Conservation (phyloP, 2,888 invertebrate species). For the Watsonalla binaria region DNA sequence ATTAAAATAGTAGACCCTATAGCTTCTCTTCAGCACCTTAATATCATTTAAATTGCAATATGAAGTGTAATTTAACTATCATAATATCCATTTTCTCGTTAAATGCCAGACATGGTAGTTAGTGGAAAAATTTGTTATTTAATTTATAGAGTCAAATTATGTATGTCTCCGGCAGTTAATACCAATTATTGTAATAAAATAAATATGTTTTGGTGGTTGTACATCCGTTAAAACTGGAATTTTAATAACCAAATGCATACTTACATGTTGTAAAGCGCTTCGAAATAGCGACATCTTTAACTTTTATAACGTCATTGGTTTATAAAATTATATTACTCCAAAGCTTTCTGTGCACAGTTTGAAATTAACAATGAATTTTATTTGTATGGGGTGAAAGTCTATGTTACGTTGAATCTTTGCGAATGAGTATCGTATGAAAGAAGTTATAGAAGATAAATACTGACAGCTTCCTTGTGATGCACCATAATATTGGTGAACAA, state of each 20-base stretch:
- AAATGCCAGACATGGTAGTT: too few relatives aligned
- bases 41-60: too few relatives aligned
- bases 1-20: too few relatives aligned
- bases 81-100: too few relatives aligned
- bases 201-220: background rate
- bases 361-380: background rate
- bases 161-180: background rate
- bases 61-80: too few relatives aligned
- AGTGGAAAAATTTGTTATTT: too few relatives aligned
- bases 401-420: background rate
- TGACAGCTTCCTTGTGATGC: slow-evolving; percentile 3
- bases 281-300: slow-evolving; percentile 8
- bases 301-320: slow-evolving; percentile 20
- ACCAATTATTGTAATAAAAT: background rate
- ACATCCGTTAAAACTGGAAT: slow-evolving; percentile 20
- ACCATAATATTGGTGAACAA: background rate
- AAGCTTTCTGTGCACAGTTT: background rate
- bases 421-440: too few relatives aligned
- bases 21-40: too few relatives aligned
- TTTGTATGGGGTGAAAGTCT: background rate
- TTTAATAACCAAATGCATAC: slow-evolving; percentile 20
- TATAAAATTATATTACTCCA: slow-evolving; percentile 7
- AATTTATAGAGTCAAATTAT: background rate
- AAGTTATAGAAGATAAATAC: background rate
- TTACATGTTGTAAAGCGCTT: slow-evolving; percentile 16